Conservation (phyloP, 1,140 invertebrate species). For the Calephelis virginiensis region DNA sequence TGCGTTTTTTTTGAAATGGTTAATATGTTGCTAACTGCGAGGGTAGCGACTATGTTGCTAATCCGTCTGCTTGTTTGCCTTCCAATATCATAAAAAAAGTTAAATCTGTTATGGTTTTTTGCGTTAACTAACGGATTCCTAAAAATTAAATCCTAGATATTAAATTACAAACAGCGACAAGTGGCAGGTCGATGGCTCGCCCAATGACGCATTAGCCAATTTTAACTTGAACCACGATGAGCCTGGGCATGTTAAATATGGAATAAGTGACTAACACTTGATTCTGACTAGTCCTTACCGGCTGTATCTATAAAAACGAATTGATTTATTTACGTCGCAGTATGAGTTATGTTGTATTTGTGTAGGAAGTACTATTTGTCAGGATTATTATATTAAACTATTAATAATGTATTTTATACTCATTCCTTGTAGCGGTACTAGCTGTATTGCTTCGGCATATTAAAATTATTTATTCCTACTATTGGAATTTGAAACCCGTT, state of each 20-base stretch:
- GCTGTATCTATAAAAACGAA: not conserved
- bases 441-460: no score
- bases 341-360: not conserved
- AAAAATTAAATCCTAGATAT: slow-evolving; percentile 23
- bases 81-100: no score
- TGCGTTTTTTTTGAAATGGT: no score
- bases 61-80: no score
- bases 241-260: slow-evolving; percentile 49
- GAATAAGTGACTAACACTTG: slow-evolving; percentile 50
- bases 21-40: no score
- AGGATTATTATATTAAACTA: not conserved
- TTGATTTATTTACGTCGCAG: not conserved
- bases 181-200: slow-evolving; percentile 34
- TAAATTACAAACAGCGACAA: slow-evolving; percentile 22
- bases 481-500: no score
- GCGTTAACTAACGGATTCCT: no score
- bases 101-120: no score
- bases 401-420: not conserved
- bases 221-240: slow-evolving; percentile 49
- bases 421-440: no score
- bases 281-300: slow-evolving; percentile 3
- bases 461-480: no score
- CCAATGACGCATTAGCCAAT: slow-evolving; percentile 55
- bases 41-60: no score
- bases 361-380: not conserved